Conservation (phyloP, 2,888 invertebrate genomes). For the Dendrolimus houi region DNA sequence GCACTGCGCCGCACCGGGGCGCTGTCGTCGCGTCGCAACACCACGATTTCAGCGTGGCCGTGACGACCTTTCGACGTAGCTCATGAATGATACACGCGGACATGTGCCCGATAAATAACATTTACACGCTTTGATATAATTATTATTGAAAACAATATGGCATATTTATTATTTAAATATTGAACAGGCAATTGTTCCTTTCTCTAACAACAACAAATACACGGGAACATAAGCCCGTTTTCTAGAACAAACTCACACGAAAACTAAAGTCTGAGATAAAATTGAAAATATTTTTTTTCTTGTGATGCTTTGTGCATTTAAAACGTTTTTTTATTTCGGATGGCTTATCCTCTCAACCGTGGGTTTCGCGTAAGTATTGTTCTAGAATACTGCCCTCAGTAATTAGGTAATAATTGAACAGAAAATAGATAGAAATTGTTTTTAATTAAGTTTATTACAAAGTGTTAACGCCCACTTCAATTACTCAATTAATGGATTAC, state of each 20-base stretch:
- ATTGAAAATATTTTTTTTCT: too few relatives aligned
- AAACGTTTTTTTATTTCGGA: too few relatives aligned
- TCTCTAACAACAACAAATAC: slow-evolving; percentile 1
- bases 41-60: slow-evolving; percentile 41
- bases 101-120: slow-evolving; percentile 15
- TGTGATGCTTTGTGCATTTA: too few relatives aligned
- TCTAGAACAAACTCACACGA: too few relatives aligned
- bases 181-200: too few relatives aligned
- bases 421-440: slow-evolving; percentile 1
- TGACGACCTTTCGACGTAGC: slow-evolving; percentile 47
- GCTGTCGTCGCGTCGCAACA: slow-evolving; percentile 33
- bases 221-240: neutral
- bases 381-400: too few relatives aligned
- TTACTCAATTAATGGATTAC: slow-evolving; percentile 22
- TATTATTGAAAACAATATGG: too few relatives aligned
- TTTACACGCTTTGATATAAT: too few relatives aligned
- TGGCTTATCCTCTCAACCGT: too few relatives aligned
- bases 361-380: too few relatives aligned
- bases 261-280: too few relatives aligned
- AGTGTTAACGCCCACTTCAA: slow-evolving; percentile 22
- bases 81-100: slow-evolving; percentile 42
- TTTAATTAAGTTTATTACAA: slow-evolving; percentile 11
- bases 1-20: slow-evolving; percentile 17
- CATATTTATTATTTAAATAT: too few relatives aligned
- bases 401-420: neutral